phyloP scores from a whole-genome alignment of 2,113 vertebrate genomes.

The Perccottus glenii region DNA sequence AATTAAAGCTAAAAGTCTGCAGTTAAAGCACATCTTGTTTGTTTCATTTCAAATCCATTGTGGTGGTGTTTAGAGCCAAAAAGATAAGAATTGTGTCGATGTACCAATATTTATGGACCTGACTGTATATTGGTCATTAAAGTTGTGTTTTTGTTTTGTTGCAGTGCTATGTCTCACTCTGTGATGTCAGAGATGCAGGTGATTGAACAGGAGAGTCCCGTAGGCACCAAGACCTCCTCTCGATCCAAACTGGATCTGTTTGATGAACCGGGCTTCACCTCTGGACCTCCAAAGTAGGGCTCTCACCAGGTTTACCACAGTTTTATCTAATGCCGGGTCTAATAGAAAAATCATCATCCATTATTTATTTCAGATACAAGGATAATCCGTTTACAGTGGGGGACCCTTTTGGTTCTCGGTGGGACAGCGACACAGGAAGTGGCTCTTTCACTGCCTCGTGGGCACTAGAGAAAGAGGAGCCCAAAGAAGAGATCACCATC shows the following conservation, averaged over 20 bases:
- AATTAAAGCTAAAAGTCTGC: no score
- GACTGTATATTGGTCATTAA: not conserved
- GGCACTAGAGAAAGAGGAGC: conserved; percentile 90
- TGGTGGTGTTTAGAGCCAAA: no score
- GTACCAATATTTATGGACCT: no score
- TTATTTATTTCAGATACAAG: conserved; percentile 84
- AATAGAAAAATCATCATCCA: not conserved
- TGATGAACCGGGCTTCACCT: conserved; percentile 93
- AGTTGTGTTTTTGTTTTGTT: conserved; percentile 10
- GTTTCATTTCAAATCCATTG: no score
- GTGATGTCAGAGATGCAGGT: conserved; percentile 98
- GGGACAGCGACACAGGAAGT: conserved; percentile 85
- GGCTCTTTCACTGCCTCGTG: conserved; percentile 81
- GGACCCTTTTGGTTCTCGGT: conserved; percentile 88
- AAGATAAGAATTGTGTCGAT: no score
- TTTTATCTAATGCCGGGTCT: rapidly evolving
- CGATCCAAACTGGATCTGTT: conserved; percentile 92
- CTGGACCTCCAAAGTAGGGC: conserved; percentile 93
- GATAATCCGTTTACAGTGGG: conserved; percentile 93
- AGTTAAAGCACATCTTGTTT: no score
- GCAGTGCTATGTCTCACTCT: conserved; percentile 91
- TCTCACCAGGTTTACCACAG: rapidly evolving
- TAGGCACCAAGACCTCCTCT: conserved; percentile 85
- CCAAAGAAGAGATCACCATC: conserved; percentile 91
- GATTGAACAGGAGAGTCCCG: conserved; percentile 94